These are phyloP conservation scores for Orthonyx spaldingii DNA, from an alignment of 2,113 vertebrate species.

Conservation along the genomic window DNA sequence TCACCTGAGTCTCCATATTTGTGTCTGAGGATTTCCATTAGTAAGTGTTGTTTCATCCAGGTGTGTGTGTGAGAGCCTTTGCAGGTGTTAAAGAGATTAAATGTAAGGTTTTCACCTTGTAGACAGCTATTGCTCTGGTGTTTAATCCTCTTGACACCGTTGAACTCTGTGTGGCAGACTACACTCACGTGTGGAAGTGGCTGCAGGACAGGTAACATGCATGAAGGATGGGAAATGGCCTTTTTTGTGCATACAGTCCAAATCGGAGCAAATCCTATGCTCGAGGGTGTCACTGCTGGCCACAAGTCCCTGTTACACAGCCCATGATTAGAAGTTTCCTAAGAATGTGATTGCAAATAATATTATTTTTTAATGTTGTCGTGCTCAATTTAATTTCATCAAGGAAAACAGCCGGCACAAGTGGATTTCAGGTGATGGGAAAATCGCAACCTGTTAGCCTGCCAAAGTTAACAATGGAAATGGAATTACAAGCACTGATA, in stretches of 20 bases:
- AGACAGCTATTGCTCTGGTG: neutral
- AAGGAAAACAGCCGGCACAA: neutral
- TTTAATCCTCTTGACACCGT: conserved; percentile 25
- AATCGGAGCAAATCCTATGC: neutral
- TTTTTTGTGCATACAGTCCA: neutral
- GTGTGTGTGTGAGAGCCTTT: neutral
- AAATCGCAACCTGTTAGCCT: neutral
- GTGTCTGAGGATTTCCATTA: neutral
- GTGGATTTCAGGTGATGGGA: neutral
- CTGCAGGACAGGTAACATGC: neutral
- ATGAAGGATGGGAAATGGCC: neutral
- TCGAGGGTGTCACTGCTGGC: neutral
- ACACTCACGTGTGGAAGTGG: neutral
- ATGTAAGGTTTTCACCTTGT: neutral
- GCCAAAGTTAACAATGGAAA: neutral
- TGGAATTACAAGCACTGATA: neutral
- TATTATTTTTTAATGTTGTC: neutral
- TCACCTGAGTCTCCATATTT: neutral
- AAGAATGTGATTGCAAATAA: neutral
- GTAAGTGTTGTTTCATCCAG: neutral
- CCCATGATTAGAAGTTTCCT: neutral
- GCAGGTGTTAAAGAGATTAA: conserved; percentile 37
- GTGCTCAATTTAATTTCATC: neutral
- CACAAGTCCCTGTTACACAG: neutral
- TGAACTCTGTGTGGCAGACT: neutral